phyloP scores from a whole-genome alignment of 1,140 invertebrate species.

The Acromyrmex charruanus region DNA sequence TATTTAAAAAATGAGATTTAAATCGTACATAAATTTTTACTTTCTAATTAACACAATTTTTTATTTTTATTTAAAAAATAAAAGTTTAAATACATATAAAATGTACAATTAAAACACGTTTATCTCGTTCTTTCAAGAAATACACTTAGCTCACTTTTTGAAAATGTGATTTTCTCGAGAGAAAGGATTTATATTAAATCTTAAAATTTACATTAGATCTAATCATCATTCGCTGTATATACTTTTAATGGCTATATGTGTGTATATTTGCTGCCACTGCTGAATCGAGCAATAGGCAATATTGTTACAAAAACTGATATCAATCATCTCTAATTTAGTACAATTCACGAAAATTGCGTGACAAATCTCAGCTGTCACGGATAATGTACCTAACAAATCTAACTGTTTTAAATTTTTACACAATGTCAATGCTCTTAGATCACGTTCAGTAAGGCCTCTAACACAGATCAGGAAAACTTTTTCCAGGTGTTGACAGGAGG shows the following conservation, averaged over 20 bases:
- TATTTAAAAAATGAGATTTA: background rate
- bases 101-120: background rate
- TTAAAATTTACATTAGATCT: background rate
- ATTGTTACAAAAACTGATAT: constrained; percentile 95
- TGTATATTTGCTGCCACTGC: constrained; percentile 88
- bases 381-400: constrained; percentile 93
- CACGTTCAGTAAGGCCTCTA: constrained; percentile 92
- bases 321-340: constrained; percentile 90
- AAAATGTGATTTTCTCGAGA: background rate
- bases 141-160: background rate
- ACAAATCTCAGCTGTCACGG: constrained; percentile 91
- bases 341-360: constrained; percentile 87
- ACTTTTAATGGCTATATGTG: constrained; percentile 89
- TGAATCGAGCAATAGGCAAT: constrained; percentile 90
- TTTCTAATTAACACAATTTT: background rate
- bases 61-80: background rate
- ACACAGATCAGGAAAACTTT: constrained; percentile 93
- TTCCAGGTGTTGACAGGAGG: constrained; percentile 89
- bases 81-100: background rate
- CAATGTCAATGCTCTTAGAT: constrained; percentile 90
- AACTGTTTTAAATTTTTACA: constrained; percentile 91
- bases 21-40: background rate
- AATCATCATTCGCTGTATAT: constrained; percentile 69
- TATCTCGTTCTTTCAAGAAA: background rate
- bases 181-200: background rate